Evolutionary conservation across 2,797 vertebrate species (phyloP).

Genomic region (Lerista edwardsae): DNA sequence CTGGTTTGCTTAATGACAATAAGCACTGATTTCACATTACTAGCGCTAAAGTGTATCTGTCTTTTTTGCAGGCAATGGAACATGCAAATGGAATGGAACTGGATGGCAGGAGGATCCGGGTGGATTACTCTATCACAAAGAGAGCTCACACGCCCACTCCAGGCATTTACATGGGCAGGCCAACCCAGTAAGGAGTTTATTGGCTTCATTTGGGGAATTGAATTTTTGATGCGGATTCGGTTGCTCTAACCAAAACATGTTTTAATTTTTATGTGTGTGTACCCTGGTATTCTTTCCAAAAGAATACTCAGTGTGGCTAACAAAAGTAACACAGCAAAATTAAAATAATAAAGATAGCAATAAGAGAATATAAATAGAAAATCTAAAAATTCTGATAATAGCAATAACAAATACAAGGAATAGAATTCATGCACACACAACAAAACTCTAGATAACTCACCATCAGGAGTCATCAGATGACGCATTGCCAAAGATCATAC

Average conservation of each 20-base stretch:
- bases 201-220: neutral
- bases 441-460: too few species aligned
- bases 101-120: conserved; percentile 89
- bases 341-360: too few species aligned
- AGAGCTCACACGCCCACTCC: conserved; percentile 93
- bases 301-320: too few species aligned
- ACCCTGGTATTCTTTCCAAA: too few species aligned
- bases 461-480: too few species aligned
- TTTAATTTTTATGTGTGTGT: too few species aligned
- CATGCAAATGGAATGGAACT: conserved; percentile 95
- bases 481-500: too few species aligned
- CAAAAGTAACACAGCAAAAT: too few species aligned
- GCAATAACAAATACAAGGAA: too few species aligned
- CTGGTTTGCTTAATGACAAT: neutral
- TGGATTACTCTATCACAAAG: conserved; percentile 95
- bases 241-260: neutral
- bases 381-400: too few species aligned
- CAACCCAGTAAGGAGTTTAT: conserved; percentile 86
- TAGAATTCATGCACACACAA: too few species aligned
- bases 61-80: conserved; percentile 87
- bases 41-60: conserved; percentile 1
- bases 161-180: conserved; percentile 94
- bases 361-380: too few species aligned
- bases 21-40: neutral
- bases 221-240: neutral